These are phyloP conservation scores for Psilopsiagon aymara DNA, from an alignment of 2,113 vertebrate species.

Conservation along the genomic window DNA sequence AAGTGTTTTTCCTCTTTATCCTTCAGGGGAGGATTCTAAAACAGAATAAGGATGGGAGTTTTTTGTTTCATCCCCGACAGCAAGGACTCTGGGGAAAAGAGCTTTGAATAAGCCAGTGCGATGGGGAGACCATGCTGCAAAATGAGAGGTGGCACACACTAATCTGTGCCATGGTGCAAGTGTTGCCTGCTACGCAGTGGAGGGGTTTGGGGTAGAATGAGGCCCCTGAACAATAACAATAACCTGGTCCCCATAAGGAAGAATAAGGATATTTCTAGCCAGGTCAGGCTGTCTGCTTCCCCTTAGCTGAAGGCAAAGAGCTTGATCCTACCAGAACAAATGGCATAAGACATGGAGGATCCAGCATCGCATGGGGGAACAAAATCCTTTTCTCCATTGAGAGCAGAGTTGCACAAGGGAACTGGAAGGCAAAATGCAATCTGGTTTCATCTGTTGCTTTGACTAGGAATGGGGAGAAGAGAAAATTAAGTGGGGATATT, in stretches of 20 bases:
- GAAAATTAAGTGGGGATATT: not conserved
- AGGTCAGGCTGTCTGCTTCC: not conserved
- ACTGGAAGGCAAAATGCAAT: slow-evolving; percentile 7
- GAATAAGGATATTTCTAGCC: not conserved
- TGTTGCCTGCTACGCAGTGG: not conserved
- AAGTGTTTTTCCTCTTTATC: not conserved
- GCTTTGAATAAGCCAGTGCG: not conserved
- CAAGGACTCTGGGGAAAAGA: not conserved
- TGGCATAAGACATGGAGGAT: slow-evolving; percentile 6
- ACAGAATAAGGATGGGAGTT: not conserved
- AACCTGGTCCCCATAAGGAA: not conserved
- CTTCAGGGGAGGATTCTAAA: not conserved
- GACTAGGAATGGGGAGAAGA: not conserved
- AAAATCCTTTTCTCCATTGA: slow-evolving; percentile 2
- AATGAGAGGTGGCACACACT: not conserved
- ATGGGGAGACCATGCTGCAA: not conserved
- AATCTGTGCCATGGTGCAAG: not conserved
- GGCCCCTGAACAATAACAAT: not conserved
- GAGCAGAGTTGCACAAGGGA: not conserved
- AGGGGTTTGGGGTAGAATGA: not conserved
- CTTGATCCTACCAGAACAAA: slow-evolving; percentile 52
- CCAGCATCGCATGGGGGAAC: not conserved
- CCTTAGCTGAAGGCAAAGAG: slow-evolving; percentile 22
- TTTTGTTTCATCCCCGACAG: not conserved
- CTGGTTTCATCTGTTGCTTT: slow-evolving; percentile 28